Evolutionary conservation across 2,113 vertebrate genomes (phyloP).

Genomic region (Natator depressus): DNA sequence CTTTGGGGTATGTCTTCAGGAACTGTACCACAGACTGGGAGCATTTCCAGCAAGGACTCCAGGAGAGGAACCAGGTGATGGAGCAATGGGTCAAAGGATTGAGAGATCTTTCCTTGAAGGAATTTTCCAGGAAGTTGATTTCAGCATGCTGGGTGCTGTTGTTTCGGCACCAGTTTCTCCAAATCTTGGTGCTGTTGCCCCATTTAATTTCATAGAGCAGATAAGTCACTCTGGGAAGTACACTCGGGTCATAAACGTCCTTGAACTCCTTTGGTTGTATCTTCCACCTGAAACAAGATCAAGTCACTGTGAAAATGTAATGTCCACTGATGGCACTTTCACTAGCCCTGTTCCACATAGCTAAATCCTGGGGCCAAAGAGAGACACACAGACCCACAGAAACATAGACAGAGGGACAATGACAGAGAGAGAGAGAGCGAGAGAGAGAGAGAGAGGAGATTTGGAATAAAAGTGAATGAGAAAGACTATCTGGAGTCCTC

Average conservation of each 20-base stretch:
- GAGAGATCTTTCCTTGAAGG: not conserved
- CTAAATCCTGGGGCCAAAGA: too few relatives aligned
- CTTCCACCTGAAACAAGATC: slow-evolving; percentile 54
- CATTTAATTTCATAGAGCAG: slow-evolving; percentile 62
- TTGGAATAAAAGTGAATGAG: too few relatives aligned
- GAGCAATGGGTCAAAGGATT: not conserved
- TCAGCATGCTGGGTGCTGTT: slow-evolving; percentile 47
- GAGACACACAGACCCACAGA: too few relatives aligned
- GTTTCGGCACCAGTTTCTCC: not conserved
- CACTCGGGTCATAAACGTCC: slow-evolving; percentile 26
- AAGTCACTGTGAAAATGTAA: too few relatives aligned
- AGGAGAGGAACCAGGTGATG: slow-evolving; percentile 74
- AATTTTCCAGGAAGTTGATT: slow-evolving; percentile 51
- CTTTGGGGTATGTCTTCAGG: not conserved
- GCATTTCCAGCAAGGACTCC: slow-evolving; percentile 70
- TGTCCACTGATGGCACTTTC: too few relatives aligned
- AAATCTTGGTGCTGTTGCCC: not conserved
- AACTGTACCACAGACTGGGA: slow-evolving; percentile 51
- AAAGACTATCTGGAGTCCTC: too few relatives aligned
- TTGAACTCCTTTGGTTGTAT: slow-evolving; percentile 52
- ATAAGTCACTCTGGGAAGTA: slow-evolving; percentile 25
- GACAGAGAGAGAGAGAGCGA: too few relatives aligned
- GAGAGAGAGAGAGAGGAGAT: too few relatives aligned
- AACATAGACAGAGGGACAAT: too few relatives aligned
- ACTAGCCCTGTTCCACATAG: too few relatives aligned